Evolutionary conservation across 2,113 vertebrate genomes (phyloP).

Genomic region (Cairina moschata): DNA sequence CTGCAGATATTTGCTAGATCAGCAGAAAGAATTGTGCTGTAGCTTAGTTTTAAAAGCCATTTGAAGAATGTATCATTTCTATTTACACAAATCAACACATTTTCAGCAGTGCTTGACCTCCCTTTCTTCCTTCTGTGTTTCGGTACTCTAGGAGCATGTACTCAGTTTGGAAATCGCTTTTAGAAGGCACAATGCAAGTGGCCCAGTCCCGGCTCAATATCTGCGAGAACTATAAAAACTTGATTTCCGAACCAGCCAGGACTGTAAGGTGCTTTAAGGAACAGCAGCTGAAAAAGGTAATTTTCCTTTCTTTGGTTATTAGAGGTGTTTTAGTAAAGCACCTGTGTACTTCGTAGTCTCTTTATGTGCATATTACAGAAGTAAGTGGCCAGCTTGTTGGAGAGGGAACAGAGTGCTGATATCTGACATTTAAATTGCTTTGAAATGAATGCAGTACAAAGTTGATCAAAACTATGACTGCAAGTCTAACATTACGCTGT

Average conservation of each 20-base stretch:
- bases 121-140: not conserved
- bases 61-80: not conserved
- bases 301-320: not conserved
- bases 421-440: not conserved
- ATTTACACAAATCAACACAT: fast-evolving
- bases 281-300: slow-evolving; percentile 95
- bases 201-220: slow-evolving; percentile 95
- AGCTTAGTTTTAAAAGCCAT: not conserved
- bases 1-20: not conserved
- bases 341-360: fast-evolving
- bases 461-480: not conserved
- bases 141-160: slow-evolving; percentile 88
- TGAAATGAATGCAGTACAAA: fast-evolving
- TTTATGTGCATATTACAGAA: fast-evolving
- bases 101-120: not conserved
- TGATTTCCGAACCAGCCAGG: slow-evolving; percentile 94
- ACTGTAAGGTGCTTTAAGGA: slow-evolving; percentile 95
- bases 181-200: slow-evolving; percentile 95
- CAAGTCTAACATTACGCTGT: not conserved
- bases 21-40: not conserved
- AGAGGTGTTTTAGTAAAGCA: not conserved
- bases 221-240: slow-evolving; percentile 95
- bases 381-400: not conserved
- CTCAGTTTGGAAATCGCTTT: slow-evolving; percentile 94
- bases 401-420: not conserved